Evolutionary conservation across 1,140 invertebrate genomes (phyloP).

Genomic region (Scylla paramamosain): DNA sequence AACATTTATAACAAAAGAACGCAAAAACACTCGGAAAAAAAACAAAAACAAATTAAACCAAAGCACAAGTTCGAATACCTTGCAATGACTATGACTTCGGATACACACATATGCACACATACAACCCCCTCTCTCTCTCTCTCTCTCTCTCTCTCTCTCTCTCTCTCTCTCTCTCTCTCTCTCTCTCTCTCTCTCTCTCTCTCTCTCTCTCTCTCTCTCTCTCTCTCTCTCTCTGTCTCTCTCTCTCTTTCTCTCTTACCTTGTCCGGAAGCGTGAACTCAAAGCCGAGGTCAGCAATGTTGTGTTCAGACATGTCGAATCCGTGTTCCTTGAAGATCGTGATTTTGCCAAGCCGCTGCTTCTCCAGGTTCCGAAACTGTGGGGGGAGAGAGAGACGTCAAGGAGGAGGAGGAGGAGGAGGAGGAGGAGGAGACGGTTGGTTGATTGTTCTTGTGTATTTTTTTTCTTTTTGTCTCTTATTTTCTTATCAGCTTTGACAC

Average conservation of each 20-base stretch:
- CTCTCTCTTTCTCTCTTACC: constrained; percentile 29
- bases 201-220: background rate
- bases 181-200: background rate
- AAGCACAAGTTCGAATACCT: no score
- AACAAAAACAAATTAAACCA: no score
- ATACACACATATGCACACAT: no score
- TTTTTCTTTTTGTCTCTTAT: background rate
- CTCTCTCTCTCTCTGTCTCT: no score
- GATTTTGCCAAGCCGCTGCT: constrained; percentile 70
- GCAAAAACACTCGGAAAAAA: no score
- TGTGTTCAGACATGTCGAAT: constrained; percentile 73
- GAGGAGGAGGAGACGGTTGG: background rate
- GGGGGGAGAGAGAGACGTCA: background rate
- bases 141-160: no score
- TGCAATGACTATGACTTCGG: no score
- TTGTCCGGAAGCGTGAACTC: constrained; percentile 71
- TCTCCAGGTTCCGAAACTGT: constrained; percentile 72
- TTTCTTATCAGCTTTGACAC: no score
- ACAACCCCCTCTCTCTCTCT: no score
- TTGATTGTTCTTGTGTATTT: background rate
- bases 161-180: background rate
- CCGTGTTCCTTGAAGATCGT: constrained; percentile 74
- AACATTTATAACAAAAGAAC: no score
- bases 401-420: constrained; percentile 7
- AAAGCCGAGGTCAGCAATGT: constrained; percentile 72